phyloP scores from a whole-genome alignment of 2,797 vertebrate genomes.

The Ctenochaetus hawaiiensis region DNA sequence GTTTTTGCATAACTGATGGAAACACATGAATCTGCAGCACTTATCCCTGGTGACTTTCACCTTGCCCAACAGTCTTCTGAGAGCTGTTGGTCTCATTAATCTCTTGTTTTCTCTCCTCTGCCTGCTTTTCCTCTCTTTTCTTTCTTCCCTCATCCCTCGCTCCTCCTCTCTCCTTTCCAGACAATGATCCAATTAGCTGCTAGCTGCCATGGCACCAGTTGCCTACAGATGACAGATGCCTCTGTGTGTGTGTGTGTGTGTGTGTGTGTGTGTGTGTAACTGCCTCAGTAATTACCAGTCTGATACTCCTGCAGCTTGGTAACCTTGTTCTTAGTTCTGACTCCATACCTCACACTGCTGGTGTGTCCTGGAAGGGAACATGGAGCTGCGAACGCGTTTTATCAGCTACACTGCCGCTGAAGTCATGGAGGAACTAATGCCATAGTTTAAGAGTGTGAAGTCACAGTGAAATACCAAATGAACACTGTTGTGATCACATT shows the following conservation, averaged over 20 bases:
- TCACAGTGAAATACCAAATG: constrained; percentile 30
- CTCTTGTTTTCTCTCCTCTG: constrained; percentile 67
- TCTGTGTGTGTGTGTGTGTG: constrained; percentile 28
- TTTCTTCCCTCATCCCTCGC: constrained; percentile 53
- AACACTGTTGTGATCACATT: constrained; percentile 1
- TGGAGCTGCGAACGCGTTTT: constrained; percentile 33
- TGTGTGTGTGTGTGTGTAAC: constrained; percentile 51
- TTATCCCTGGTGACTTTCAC: constrained; percentile 68
- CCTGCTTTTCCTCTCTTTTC: constrained; percentile 54
- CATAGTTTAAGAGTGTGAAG: constrained; percentile 1
- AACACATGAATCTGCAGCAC: constrained; percentile 50
- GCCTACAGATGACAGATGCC: constrained; percentile 78
- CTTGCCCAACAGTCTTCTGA: constrained; percentile 68
- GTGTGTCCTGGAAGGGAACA: constrained; percentile 29
- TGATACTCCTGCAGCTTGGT: constrained; percentile 79
- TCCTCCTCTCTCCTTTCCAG: constrained; percentile 79
- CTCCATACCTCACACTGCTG: constrained; percentile 53
- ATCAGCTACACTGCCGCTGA: constrained; percentile 20
- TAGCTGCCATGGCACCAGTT: constrained; percentile 79
- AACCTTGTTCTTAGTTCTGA: constrained; percentile 72
- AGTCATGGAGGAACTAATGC: constrained; percentile 33
- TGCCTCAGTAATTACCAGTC: constrained; percentile 77
- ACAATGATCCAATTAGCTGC: constrained; percentile 85
- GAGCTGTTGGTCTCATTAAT: constrained; percentile 75
- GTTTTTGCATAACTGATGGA: constrained; percentile 43